A percentile compares a stretch with the other conserved stretches of the same genome.
These are phyloP conservation scores for Etheostoma nigrum DNA, from an alignment of 2,797 vertebrate species.

Conservation along the genomic window DNA sequence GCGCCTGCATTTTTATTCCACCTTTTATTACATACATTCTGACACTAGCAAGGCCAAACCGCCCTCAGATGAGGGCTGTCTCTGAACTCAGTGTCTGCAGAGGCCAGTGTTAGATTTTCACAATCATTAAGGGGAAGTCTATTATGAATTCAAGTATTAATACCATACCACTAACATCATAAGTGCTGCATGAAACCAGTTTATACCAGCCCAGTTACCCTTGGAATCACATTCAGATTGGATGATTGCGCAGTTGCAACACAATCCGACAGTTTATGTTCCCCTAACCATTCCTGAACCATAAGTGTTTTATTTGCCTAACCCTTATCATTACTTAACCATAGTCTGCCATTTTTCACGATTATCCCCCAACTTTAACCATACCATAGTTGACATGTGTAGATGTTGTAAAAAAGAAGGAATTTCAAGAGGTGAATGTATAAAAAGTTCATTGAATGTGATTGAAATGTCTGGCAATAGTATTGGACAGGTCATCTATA, in stretches of 20 bases:
- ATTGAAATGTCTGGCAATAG: no score
- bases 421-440: background rate
- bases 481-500: no score
- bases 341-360: no score
- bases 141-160: background rate
- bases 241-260: background rate
- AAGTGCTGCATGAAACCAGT: background rate
- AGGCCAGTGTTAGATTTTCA: background rate
- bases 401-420: background rate
- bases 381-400: no score
- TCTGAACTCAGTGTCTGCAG: background rate
- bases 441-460: no score
- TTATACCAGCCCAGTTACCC: background rate
- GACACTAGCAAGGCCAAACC: conserved; percentile 3
- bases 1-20: conserved; percentile 8
- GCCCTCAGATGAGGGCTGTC: background rate
- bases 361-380: no score
- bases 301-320: no score
- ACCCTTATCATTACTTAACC: no score
- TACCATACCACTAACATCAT: background rate
- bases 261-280: no score
- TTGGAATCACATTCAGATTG: background rate
- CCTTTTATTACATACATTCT: conserved; percentile 3
- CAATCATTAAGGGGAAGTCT: background rate
- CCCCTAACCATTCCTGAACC: background rate